phyloP scores from a whole-genome alignment of 1,140 invertebrate genomes.

The Drosophila bifasciata region DNA sequence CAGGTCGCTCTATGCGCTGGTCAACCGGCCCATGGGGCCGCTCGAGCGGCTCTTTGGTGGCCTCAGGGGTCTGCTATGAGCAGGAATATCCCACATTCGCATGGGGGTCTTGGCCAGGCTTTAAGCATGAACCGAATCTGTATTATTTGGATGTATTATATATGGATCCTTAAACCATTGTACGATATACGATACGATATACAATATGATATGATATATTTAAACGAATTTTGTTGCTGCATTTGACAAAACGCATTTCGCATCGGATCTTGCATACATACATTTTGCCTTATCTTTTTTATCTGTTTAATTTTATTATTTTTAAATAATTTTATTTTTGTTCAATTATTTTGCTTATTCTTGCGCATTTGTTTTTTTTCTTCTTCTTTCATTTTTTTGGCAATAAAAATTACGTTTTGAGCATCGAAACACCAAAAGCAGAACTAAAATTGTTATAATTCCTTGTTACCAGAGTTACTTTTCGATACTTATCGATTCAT shows the following conservation, averaged over 20 bases:
- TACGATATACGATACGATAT: constrained; percentile 33
- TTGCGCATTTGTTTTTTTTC: constrained; percentile 19
- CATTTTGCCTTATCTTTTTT: constrained; percentile 44
- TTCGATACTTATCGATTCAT: constrained; percentile 23
- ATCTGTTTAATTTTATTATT: constrained; percentile 60
- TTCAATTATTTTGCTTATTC: constrained; percentile 45
- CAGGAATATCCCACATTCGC: constrained; percentile 13
- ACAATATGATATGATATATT: constrained; percentile 44
- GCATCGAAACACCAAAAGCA: constrained; percentile 55
- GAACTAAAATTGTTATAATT: constrained; percentile 72
- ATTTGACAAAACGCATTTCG: constrained; percentile 80
- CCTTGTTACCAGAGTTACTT: constrained; percentile 12
- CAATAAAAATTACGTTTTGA: constrained; percentile 65
- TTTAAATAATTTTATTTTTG: constrained; percentile 68
- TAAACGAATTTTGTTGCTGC: constrained; percentile 74
- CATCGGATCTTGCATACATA: constrained; percentile 56
- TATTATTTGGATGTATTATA: constrained; percentile 51
- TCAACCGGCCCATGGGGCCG: constrained; percentile 66
- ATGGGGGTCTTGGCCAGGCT: constrained; percentile 28
- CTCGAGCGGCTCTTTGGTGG: constrained; percentile 66
- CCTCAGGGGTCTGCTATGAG: constrained; percentile 63
- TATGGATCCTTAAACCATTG: constrained; percentile 20
- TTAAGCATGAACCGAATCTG: constrained; percentile 38
- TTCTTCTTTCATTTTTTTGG: constrained; percentile 48
- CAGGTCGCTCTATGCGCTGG: constrained; percentile 70